Evolutionary conservation across 1,140 invertebrate genomes (phyloP).

Genomic region (Dendroctonus valens): DNA sequence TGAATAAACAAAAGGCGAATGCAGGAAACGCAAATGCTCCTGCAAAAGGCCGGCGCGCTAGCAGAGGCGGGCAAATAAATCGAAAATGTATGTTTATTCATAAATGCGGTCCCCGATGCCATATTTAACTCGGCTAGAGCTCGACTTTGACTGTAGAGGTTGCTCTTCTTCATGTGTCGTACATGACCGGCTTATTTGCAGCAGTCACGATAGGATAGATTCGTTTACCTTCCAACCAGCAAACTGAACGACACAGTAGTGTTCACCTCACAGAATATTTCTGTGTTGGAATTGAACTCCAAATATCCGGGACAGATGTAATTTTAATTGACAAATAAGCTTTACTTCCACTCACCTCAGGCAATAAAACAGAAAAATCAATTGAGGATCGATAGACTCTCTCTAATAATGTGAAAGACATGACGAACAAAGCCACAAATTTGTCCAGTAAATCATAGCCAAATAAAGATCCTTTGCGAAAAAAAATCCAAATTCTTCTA

Average conservation of each 20-base stretch:
- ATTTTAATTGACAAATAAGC: no score
- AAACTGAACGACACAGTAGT: background rate
- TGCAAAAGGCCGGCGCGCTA: slow-evolving; percentile 8
- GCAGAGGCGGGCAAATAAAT: slow-evolving; percentile 17
- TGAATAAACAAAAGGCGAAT: slow-evolving; percentile 23
- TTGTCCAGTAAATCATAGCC: no score
- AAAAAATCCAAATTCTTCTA: no score
- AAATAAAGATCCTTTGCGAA: no score
- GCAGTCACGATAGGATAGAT: background rate
- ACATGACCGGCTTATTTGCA: background rate
- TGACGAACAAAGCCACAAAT: no score
- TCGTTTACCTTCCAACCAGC: background rate
- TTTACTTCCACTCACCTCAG: no score
- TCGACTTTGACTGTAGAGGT: background rate
- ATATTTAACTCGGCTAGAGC: slow-evolving; percentile 1
- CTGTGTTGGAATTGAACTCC: no score
- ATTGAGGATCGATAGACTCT: no score
- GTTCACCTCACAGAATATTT: background rate
- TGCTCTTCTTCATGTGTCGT: background rate
- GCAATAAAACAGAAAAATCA: no score
- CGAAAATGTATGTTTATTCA: slow-evolving; percentile 15
- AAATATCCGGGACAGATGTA: no score
- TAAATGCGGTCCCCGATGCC: background rate
- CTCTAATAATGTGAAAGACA: no score
- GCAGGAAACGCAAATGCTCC: slow-evolving; percentile 16